Conservation (phyloP, 2,113 vertebrate species). For the Cyanocitta stelleri region DNA sequence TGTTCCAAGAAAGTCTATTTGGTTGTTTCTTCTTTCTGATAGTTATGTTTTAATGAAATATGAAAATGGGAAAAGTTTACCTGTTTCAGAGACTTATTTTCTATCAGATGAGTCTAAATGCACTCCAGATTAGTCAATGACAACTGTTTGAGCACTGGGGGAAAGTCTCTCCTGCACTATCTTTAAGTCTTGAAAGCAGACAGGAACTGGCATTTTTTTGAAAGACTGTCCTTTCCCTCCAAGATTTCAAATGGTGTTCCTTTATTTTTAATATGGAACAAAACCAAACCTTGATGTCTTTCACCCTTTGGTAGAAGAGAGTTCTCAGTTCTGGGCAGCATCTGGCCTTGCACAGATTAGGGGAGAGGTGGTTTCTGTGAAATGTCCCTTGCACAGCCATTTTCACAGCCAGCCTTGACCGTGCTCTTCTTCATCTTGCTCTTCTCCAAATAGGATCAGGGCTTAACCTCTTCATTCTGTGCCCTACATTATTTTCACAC, state of each 20-base stretch:
- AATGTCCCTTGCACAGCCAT: not conserved
- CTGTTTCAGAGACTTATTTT: not conserved
- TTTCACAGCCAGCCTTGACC: not conserved
- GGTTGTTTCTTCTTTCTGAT: not conserved
- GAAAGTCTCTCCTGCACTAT: not conserved
- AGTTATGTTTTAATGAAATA: not conserved
- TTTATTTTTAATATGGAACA: not conserved
- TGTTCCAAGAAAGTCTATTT: not conserved
- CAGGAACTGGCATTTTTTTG: not conserved
- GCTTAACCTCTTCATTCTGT: not conserved
- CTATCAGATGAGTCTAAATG: not conserved
- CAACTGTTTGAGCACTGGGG: not conserved
- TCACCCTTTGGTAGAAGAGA: not conserved
- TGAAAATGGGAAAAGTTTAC: not conserved
- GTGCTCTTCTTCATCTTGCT: not conserved
- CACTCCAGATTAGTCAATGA: not conserved
- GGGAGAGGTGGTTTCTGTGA: not conserved
- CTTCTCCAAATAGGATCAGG: not conserved
- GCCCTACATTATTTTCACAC: not conserved
- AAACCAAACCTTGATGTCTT: not conserved
- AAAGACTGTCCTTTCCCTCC: not conserved
- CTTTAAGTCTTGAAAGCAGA: not conserved
- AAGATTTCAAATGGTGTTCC: not conserved
- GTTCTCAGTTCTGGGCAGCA: not conserved
- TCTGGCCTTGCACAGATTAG: not conserved